Evolutionary conservation across 1,140 invertebrate genomes (phyloP).

Genomic region (Leptinotarsa texana): DNA sequence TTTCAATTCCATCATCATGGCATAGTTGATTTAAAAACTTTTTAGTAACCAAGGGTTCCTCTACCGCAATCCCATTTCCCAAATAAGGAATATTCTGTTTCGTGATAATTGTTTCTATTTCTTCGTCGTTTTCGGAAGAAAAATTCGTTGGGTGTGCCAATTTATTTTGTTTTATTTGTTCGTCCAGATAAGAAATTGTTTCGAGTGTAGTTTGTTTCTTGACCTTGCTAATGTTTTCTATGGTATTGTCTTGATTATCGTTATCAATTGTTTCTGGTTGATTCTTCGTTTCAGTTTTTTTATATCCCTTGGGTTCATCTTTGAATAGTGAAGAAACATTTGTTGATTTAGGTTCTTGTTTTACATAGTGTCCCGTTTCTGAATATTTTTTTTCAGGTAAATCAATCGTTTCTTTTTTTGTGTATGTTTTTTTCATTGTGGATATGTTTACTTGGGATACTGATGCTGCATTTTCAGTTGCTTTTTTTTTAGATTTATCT

Average conservation of each 20-base stretch:
- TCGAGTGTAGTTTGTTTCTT: too few species aligned
- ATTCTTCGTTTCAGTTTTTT: too few species aligned
- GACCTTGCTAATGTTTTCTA: too few species aligned
- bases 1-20: slow-evolving; percentile 36
- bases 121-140: not conserved
- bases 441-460: too few species aligned
- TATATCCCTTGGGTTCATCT: too few species aligned
- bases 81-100: not conserved
- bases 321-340: too few species aligned
- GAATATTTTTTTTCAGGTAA: not conserved
- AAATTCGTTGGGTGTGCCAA: too few species aligned
- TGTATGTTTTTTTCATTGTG: too few species aligned
- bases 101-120: not conserved
- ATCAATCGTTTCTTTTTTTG: too few species aligned
- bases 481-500: too few species aligned
- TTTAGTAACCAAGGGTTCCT: slow-evolving; percentile 48
- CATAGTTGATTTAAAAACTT: slow-evolving; percentile 48
- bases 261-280: not conserved
- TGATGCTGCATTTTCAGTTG: too few species aligned
- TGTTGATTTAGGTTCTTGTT: not conserved
- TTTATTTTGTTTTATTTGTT: not conserved
- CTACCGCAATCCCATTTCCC: slow-evolving; percentile 45
- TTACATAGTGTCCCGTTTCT: not conserved
- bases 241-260: not conserved
- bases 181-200: too few species aligned